phyloP scores from a whole-genome alignment of 2,797 vertebrate genomes.

The Pseudochromis fuscus region DNA sequence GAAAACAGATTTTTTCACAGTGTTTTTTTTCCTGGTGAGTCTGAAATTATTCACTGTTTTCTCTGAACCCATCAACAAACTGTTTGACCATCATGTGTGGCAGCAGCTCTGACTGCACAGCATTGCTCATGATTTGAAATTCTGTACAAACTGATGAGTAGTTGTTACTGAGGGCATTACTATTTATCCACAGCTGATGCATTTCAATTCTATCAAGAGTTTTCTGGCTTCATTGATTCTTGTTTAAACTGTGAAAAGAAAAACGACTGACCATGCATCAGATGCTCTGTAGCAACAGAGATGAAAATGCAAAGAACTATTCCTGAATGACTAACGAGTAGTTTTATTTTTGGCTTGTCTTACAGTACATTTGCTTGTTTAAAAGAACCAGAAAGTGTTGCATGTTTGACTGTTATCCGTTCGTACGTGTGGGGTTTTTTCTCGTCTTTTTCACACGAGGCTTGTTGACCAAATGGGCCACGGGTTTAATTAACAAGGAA shows the following conservation, averaged over 20 bases:
- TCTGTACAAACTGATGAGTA: constrained; percentile 34
- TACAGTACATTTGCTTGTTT: constrained; percentile 44
- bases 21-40: constrained; percentile 10
- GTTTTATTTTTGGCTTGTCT: constrained; percentile 51
- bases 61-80: constrained; percentile 12
- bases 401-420: constrained; percentile 54
- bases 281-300: constrained; percentile 63
- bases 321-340: constrained; percentile 34
- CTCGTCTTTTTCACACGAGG: constrained; percentile 24
- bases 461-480: constrained; percentile 65
- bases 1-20: neutral
- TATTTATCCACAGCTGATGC: constrained; percentile 17
- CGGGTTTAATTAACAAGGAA: constrained; percentile 50
- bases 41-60: constrained; percentile 12
- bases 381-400: constrained; percentile 40
- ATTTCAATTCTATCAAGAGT: constrained; percentile 37
- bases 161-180: constrained; percentile 42
- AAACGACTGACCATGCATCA: constrained; percentile 37
- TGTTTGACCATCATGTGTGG: constrained; percentile 6
- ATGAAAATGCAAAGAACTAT: constrained; percentile 56
- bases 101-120: constrained; percentile 10
- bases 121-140: constrained; percentile 28
- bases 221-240: constrained; percentile 38
- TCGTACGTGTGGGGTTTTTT: constrained; percentile 33
- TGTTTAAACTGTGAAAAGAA: constrained; percentile 61